phyloP scores from a whole-genome alignment of 2,888 invertebrate genomes.

The Drosophila rellima region DNA sequence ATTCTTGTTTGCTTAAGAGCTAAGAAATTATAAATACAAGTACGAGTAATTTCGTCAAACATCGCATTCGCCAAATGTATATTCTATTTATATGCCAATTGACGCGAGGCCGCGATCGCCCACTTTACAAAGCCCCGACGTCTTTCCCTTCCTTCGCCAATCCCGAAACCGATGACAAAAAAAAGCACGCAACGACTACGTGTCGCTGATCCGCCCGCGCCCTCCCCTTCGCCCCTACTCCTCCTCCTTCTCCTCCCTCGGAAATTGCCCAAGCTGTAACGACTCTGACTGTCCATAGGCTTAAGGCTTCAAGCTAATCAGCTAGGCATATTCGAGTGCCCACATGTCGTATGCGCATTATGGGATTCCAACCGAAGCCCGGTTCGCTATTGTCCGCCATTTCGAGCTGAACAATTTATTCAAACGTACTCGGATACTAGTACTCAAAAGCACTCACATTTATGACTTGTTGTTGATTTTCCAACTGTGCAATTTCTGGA shows the following conservation, averaged over 20 bases:
- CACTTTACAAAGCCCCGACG: conserved; percentile 47
- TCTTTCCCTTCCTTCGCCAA: not conserved
- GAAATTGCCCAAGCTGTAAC: conserved; percentile 1
- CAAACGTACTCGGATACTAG: conserved; percentile 1
- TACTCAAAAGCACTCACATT: conserved; percentile 5
- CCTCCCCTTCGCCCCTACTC: not conserved
- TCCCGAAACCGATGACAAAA: conserved; percentile 24
- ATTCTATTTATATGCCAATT: conserved; percentile 76
- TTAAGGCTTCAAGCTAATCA: conserved; percentile 35
- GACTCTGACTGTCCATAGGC: conserved; percentile 2
- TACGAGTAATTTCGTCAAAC: conserved; percentile 27
- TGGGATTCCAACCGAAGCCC: conserved; percentile 8
- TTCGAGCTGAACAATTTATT: conserved; percentile 15
- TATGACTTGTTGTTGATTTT: conserved; percentile 7
- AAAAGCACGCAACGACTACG: conserved; percentile 34
- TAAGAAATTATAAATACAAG: conserved; percentile 26
- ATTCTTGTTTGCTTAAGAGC: conserved; percentile 1
- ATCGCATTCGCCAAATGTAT: conserved; percentile 52
- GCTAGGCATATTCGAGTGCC: conserved; percentile 21
- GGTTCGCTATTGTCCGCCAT: conserved; percentile 12
- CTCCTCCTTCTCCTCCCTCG: no score
- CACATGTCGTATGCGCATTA: conserved; percentile 25
- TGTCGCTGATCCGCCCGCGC: conserved; percentile 15
- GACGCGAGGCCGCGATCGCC: conserved; percentile 67
- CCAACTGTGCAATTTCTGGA: conserved; percentile 25